These are phyloP conservation scores for Chorisops tibialis DNA, from an alignment of 2,888 invertebrate species.

Conservation along the genomic window DNA sequence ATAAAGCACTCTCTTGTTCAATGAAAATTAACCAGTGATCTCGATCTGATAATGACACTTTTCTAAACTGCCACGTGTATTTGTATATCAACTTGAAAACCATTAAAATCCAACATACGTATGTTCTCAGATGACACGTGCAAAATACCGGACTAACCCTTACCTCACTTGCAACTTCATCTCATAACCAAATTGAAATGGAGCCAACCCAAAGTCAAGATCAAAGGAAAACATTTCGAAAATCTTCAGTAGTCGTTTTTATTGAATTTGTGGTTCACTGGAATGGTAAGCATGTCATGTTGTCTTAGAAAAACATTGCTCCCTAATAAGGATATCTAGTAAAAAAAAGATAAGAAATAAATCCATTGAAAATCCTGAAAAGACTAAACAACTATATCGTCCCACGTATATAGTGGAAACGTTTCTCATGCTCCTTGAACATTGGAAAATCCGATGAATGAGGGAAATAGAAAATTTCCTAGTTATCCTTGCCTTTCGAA, in stretches of 20 bases:
- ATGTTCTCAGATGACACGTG: slow-evolving; percentile 7
- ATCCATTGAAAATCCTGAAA: no score
- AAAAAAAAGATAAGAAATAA: slow-evolving; percentile 12
- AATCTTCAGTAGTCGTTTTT: slow-evolving; percentile 1
- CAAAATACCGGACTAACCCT: background rate
- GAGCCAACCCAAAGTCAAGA: slow-evolving; percentile 37
- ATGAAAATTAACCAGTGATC: no score
- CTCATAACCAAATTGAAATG: slow-evolving; percentile 28
- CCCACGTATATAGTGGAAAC: no score
- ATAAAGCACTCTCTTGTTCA: no score
- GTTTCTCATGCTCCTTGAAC: no score
- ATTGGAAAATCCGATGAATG: background rate
- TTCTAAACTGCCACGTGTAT: slow-evolving; percentile 14
- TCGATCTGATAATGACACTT: slow-evolving; percentile 18
- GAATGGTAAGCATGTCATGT: slow-evolving; percentile 6
- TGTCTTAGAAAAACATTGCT: slow-evolving; percentile 21
- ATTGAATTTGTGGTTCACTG: slow-evolving; percentile 21
- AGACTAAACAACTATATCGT: no score
- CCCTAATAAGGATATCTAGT: slow-evolving; percentile 25
- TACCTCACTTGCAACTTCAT: background rate
- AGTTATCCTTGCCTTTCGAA: slow-evolving; percentile 11
- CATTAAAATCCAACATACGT: background rate
- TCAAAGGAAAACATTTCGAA: slow-evolving; percentile 37
- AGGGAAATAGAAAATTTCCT: slow-evolving; percentile 24
- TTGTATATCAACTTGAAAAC: slow-evolving; percentile 6